Percentiles rank a stretch among this genome's conserved stretches.
These are phyloP conservation scores for Saccopteryx bilineata DNA, from an alignment of 2,113 vertebrate genomes.

Conservation along the genomic window DNA sequence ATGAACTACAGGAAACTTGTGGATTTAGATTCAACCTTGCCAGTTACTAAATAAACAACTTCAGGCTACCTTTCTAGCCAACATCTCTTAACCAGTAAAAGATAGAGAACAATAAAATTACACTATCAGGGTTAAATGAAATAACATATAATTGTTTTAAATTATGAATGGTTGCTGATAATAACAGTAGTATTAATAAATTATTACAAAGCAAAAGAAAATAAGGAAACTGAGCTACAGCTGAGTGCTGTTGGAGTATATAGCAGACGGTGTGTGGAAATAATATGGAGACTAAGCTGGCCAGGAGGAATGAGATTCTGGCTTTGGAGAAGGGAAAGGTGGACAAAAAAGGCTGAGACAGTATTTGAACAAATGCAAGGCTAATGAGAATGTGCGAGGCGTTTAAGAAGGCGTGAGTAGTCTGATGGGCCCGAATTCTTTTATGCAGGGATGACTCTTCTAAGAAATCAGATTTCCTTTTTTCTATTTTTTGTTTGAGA, in stretches of 20 bases:
- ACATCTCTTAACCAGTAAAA: background rate
- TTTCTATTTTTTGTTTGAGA: too few relatives aligned
- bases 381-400: background rate
- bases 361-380: background rate
- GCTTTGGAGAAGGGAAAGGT: background rate
- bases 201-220: conserved; percentile 25
- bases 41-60: background rate
- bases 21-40: background rate
- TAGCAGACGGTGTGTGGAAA: conserved; percentile 7
- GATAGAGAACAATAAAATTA: background rate
- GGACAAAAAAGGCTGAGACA: background rate
- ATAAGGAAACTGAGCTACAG: background rate
- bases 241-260: background rate
- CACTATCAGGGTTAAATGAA: background rate
- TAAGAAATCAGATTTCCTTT: background rate
- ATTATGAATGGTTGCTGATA: background rate
- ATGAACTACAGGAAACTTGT: background rate
- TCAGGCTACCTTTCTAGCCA: background rate
- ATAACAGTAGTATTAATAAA: background rate
- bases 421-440: background rate
- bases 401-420: background rate
- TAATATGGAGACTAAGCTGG: background rate
- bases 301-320: background rate
- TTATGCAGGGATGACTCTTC: background rate
- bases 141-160: background rate